These are phyloP conservation scores for Periphyllus acericola DNA, from an alignment of 2,888 invertebrate genomes.

Conservation along the genomic window DNA sequence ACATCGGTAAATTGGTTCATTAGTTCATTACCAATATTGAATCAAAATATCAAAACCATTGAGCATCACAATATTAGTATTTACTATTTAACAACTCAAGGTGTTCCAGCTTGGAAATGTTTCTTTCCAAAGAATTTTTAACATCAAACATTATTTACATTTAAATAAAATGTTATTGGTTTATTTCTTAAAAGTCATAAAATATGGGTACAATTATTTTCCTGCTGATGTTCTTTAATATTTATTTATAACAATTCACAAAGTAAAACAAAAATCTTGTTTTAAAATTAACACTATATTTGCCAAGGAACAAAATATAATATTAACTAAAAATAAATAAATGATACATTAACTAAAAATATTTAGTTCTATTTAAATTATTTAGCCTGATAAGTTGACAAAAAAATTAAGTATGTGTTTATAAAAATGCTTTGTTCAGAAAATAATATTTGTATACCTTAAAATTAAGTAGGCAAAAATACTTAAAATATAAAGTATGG, in stretches of 20 bases:
- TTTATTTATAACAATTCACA: constrained; percentile 1
- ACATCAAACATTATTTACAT: neutral
- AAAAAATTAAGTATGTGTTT: constrained; percentile 50
- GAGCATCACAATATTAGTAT: too few species aligned
- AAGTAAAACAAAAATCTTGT: neutral
- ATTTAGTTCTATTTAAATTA: constrained; percentile 8
- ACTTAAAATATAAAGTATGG: constrained; percentile 2
- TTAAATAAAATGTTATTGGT: neutral
- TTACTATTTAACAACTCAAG: too few species aligned
- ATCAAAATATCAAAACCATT: too few species aligned
- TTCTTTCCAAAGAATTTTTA: too few species aligned
- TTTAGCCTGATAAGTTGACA: constrained; percentile 20
- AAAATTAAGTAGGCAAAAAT: constrained; percentile 38
- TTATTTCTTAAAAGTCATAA: neutral
- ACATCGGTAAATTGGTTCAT: too few species aligned
- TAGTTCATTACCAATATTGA: too few species aligned
- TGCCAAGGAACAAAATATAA: constrained; percentile 22
- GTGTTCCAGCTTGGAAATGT: too few species aligned
- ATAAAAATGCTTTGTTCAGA: constrained; percentile 49
- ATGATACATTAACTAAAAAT: constrained; percentile 7
- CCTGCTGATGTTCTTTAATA: neutral
- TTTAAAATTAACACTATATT: neutral
- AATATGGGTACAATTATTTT: neutral
- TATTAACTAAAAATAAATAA: constrained; percentile 14
- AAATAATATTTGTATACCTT: constrained; percentile 36